Evolutionary conservation across 2,113 vertebrate species (phyloP).

Genomic region (Herpetotheres cachinnans): DNA sequence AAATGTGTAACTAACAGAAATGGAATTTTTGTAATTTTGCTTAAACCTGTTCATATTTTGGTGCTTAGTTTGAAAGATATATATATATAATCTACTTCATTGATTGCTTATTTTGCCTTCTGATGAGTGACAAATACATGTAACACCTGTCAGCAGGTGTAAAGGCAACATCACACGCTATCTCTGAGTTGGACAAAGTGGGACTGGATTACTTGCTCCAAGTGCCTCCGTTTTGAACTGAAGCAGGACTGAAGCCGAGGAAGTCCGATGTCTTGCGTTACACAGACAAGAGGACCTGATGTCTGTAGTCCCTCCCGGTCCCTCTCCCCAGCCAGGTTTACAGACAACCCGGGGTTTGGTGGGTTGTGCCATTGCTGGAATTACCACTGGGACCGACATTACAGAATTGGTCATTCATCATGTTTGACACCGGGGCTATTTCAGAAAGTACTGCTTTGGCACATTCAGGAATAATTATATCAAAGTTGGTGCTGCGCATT

Average conservation of each 20-base stretch:
- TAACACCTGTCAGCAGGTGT: neutral
- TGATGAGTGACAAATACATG: neutral
- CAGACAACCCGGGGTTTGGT: neutral
- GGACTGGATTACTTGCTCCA: neutral
- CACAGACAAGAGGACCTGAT: neutral
- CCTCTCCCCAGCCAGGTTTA: neutral
- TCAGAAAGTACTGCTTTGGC: constrained; percentile 68
- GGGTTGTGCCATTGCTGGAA: constrained; percentile 8
- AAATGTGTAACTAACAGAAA: neutral
- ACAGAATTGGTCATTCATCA: constrained; percentile 66
- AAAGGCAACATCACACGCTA: neutral
- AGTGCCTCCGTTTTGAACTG: neutral
- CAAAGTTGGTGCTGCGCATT: neutral
- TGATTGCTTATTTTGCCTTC: neutral
- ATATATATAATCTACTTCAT: neutral
- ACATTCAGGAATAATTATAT: constrained; percentile 59
- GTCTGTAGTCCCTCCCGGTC: rapidly evolving
- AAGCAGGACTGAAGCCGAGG: neutral
- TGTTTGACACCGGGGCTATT: constrained; percentile 60
- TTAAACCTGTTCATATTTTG: neutral
- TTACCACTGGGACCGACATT: constrained; percentile 64
- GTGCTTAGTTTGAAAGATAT: neutral
- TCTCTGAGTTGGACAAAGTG: neutral
- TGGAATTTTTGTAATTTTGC: neutral
- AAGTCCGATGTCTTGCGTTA: rapidly evolving